Evolutionary conservation across 2,888 invertebrate species (phyloP).

Genomic region (Drosophila formosana): DNA sequence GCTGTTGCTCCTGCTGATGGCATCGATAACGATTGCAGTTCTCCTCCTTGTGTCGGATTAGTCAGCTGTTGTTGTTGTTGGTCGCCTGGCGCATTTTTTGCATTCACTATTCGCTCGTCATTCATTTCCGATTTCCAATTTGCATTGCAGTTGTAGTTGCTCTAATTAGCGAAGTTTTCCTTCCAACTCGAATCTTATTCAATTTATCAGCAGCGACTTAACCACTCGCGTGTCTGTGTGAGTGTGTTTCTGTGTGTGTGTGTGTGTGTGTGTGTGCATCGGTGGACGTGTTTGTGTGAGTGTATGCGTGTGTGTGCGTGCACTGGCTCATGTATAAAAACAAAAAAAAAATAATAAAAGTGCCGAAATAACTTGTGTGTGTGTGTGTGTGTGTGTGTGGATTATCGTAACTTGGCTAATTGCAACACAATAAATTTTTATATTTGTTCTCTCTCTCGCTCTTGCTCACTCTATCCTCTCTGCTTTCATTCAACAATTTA

Average conservation of each 20-base stretch:
- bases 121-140: constrained; percentile 46
- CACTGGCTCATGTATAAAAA: constrained; percentile 29
- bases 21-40: neutral
- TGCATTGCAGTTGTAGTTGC: constrained; percentile 15
- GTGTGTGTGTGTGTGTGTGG: constrained; percentile 7
- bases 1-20: neutral
- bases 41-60: neutral
- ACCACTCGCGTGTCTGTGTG: neutral
- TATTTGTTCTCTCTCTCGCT: constrained; percentile 14
- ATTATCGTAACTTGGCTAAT: constrained; percentile 52
- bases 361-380: constrained; percentile 36
- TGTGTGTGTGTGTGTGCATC: constrained; percentile 11
- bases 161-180: constrained; percentile 26
- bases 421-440: constrained; percentile 55
- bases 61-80: constrained; percentile 48
- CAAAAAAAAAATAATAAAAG: constrained; percentile 26
- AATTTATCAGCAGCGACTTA: constrained; percentile 29
- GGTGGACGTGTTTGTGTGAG: neutral
- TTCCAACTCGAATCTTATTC: neutral
- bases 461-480: neutral
- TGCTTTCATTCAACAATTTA: constrained; percentile 23
- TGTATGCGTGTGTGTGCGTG: constrained; percentile 10
- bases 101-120: constrained; percentile 42
- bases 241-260: neutral
- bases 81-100: constrained; percentile 25